Conservation (phyloP, 2,797 vertebrate genomes). For the Acrossocheilus wenchowensis region DNA sequence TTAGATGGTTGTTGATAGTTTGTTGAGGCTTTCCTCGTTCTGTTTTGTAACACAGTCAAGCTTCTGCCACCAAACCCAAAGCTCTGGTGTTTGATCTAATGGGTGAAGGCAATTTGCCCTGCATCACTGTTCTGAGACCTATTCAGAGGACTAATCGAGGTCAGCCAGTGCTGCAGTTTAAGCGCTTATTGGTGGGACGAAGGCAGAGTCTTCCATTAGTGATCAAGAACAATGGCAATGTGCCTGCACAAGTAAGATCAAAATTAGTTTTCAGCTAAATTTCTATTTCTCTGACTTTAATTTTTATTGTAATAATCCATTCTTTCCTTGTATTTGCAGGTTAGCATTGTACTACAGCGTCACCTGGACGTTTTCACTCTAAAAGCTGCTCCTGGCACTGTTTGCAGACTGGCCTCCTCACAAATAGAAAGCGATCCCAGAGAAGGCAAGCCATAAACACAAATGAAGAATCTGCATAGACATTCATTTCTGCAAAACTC, state of each 20-base stretch:
- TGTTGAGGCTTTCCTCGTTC: slow-evolving; percentile 36
- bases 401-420: slow-evolving; percentile 65
- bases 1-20: not conserved
- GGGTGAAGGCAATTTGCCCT: slow-evolving; percentile 87
- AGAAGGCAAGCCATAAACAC: slow-evolving; percentile 66
- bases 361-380: slow-evolving; percentile 78
- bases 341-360: slow-evolving; percentile 83
- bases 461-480: not conserved
- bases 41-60: slow-evolving; percentile 61
- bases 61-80: slow-evolving; percentile 67
- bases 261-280: not conserved
- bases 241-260: slow-evolving; percentile 71
- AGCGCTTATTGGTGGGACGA: slow-evolving; percentile 75
- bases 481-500: not conserved
- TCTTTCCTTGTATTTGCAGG: slow-evolving; percentile 69
- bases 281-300: not conserved
- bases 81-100: slow-evolving; percentile 80
- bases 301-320: not conserved
- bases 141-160: slow-evolving; percentile 71
- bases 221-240: slow-evolving; percentile 81
- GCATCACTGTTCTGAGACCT: slow-evolving; percentile 80
- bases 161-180: slow-evolving; percentile 83
- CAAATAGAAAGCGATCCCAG: slow-evolving; percentile 53
- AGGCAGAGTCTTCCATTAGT: slow-evolving; percentile 77
- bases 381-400: slow-evolving; percentile 70